Base-by-base conservation (phyloP, 1,140 invertebrate genomes). In the Akabosia matsudoensis region DNA sequence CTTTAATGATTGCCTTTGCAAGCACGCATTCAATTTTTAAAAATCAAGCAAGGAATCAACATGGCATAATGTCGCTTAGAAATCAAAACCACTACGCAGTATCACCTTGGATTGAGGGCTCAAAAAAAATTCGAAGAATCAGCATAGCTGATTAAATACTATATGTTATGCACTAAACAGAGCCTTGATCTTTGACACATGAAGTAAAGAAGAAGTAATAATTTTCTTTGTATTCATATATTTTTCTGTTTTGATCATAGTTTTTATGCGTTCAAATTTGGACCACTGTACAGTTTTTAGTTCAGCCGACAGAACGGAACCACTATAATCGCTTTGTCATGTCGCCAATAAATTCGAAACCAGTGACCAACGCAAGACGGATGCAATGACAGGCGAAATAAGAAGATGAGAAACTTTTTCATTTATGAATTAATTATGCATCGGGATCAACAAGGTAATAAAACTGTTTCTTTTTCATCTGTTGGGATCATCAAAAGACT, bases 401-500 rank as follows among this genome's bases (percentile, higher is more conserved):
- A n/a, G n/a, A n/a, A n/a, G n/a, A n/a, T n/a, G n/a, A n/a, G n/a
- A n/a, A n/a, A n/a, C n/a, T n/a, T n/a, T n/a, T n/a, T n/a, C n/a
- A n/a, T n/a, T 45, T 45, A 45, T 18, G 7, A 45, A 56, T 56
- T 56, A 45, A 56, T 56, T 56, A 56, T 56, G 54, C 54, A 56
- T 56, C 24, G 54, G 22, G 54, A 16, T 7, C 54, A 56, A 10
- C 54, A 10, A 56, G n/a, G n/a, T 16, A 56, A 16, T n/a, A 56
- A 56, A 3, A 13, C 22, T 24, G 54, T 56, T 16, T 56, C n/a
- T 22, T 16, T 56, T 13, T 56, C 54, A 10, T 56, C 24, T 56
- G 37, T 18, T 45, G 7, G 37, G 18, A 7, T 45, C 37, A 10
- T 45, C 18, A 45, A 45, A 45, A 10, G 54, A 56, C 54, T n/a